Percentiles rank a stretch among this genome's conserved stretches.
phyloP scores from a whole-genome alignment of 2,113 vertebrate genomes.

The Upupa epops region DNA sequence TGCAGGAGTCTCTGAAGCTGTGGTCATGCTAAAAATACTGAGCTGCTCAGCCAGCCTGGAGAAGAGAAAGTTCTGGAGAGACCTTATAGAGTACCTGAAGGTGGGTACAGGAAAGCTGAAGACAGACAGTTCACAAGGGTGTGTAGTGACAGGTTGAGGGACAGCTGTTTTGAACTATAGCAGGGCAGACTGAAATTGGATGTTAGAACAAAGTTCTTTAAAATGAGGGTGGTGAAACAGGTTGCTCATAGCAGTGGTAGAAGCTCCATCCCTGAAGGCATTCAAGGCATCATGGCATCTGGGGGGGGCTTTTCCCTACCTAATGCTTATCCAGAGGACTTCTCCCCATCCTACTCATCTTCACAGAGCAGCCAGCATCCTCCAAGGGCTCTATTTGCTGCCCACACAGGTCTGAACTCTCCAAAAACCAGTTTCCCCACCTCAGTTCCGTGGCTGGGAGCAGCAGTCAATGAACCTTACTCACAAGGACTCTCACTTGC shows the following conservation, averaged over 20 bases:
- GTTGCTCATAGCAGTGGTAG: too few relatives aligned
- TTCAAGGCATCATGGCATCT: rapidly evolving
- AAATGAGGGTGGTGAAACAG: too few relatives aligned
- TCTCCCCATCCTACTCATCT: background rate
- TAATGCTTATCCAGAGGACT: background rate
- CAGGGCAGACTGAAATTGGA: too few relatives aligned
- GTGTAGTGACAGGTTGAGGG: too few relatives aligned
- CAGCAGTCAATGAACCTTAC: background rate
- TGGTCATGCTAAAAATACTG: background rate
- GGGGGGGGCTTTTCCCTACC: background rate
- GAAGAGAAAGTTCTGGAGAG: too few relatives aligned
- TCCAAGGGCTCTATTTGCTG: background rate
- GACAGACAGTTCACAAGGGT: too few relatives aligned
- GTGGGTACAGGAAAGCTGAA: too few relatives aligned
- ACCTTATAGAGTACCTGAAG: too few relatives aligned
- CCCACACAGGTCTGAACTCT: background rate
- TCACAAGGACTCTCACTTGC: background rate
- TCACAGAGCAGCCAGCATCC: background rate
- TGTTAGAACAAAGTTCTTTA: too few relatives aligned
- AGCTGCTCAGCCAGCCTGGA: background rate
- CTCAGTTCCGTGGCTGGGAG: background rate
- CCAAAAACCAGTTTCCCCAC: background rate
- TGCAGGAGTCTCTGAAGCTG: background rate
- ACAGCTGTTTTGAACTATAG: too few relatives aligned
- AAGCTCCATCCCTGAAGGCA: too few relatives aligned